phyloP scores from a whole-genome alignment of 2,888 invertebrate genomes.

The Carpatolechia fugitivella region DNA sequence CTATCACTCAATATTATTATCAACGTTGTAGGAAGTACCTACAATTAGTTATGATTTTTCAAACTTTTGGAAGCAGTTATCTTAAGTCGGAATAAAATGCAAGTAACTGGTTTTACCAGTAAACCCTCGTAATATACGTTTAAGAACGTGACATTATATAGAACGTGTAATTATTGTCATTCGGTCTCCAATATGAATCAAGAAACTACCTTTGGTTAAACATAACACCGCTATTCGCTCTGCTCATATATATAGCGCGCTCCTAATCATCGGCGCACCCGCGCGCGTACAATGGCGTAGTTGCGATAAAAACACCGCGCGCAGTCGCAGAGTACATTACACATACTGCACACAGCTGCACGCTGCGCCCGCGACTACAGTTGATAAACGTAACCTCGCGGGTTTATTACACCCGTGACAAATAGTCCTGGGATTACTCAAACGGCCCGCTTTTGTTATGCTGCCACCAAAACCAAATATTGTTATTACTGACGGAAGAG shows the following conservation, averaged over 20 bases:
- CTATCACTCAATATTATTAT: no score
- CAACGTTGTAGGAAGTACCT: no score
- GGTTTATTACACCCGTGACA: conserved; percentile 14
- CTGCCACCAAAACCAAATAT: not conserved
- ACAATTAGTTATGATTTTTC: no score
- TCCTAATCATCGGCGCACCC: conserved; percentile 14
- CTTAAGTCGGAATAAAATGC: no score
- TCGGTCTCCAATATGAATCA: no score
- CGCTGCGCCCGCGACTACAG: not conserved
- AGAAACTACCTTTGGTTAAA: no score
- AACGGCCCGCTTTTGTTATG: not conserved
- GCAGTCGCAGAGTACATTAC: conserved; percentile 17
- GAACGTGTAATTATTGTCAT: no score
- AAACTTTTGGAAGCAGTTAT: no score
- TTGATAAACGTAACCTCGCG: conserved; percentile 1
- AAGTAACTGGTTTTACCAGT: no score
- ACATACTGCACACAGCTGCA: not conserved
- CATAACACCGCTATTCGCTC: no score
- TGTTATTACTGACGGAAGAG: not conserved
- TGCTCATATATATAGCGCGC: not conserved
- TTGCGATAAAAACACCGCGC: conserved; percentile 36
- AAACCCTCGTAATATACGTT: no score
- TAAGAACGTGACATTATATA: no score
- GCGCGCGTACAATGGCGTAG: conserved; percentile 29
- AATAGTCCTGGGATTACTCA: conserved; percentile 19